Conservation (phyloP, 2,113 vertebrate species). For the Phaethon lepturus region DNA sequence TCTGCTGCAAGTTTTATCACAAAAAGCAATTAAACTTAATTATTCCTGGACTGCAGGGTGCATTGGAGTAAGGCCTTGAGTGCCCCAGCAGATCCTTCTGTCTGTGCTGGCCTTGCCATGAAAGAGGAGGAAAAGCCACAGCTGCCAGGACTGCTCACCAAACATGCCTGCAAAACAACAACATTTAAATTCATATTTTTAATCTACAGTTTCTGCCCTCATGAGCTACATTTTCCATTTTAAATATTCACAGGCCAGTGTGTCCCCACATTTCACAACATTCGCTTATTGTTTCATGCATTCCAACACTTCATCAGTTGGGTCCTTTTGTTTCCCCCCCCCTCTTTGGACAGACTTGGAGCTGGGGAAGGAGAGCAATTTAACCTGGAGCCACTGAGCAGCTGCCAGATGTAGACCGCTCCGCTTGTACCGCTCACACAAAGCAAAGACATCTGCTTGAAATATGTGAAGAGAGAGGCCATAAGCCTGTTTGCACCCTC, state of each 20-base stretch:
- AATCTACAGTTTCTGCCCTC: not conserved
- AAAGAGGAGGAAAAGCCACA: not conserved
- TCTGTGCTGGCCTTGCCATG: not conserved
- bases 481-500: not conserved
- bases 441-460: not conserved
- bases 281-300: not conserved
- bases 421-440: not conserved
- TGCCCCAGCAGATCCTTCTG: not conserved
- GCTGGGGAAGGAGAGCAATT: not conserved
- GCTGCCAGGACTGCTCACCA: not conserved
- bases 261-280: not conserved
- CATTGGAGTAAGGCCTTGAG: not conserved
- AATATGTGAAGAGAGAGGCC: not conserved
- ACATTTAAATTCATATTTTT: not conserved
- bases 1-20: not conserved
- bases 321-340: not conserved
- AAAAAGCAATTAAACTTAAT: not conserved
- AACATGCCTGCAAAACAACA: rapidly evolving
- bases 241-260: not conserved
- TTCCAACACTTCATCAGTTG: not conserved
- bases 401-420: not conserved
- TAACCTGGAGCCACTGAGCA: not conserved
- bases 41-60: not conserved
- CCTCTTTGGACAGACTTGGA: rapidly evolving
- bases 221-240: not conserved